phyloP scores from a whole-genome alignment of 2,888 invertebrate genomes.

The Hypena proboscidalis region DNA sequence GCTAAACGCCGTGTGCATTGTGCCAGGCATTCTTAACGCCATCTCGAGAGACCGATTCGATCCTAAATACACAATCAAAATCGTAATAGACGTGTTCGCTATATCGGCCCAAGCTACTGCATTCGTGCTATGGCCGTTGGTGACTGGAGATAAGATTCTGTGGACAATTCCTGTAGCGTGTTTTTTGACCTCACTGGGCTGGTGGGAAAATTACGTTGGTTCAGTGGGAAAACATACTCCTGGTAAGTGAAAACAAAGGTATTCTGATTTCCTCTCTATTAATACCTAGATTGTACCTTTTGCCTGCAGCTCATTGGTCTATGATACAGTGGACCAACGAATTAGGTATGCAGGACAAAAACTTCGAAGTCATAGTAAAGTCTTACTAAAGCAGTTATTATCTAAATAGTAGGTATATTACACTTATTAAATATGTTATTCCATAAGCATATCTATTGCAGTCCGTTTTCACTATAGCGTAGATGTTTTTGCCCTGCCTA shows the following conservation, averaged over 20 bases:
- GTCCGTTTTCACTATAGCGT: too few relatives aligned
- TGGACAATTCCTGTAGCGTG: slow-evolving; percentile 88
- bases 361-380: too few relatives aligned
- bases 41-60: slow-evolving; percentile 68
- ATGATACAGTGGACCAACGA: too few relatives aligned
- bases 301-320: too few relatives aligned
- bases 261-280: too few relatives aligned
- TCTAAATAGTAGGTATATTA: too few relatives aligned
- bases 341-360: too few relatives aligned
- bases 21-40: slow-evolving; percentile 91
- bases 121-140: slow-evolving; percentile 88
- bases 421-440: too few relatives aligned
- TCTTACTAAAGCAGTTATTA: too few relatives aligned
- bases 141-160: slow-evolving; percentile 74
- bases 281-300: too few relatives aligned
- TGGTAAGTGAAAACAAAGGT: slow-evolving; percentile 46
- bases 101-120: slow-evolving; percentile 87
- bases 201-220: slow-evolving; percentile 94
- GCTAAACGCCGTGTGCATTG: slow-evolving; percentile 92
- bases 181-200: slow-evolving; percentile 89
- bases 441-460: too few relatives aligned
- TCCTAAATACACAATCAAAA: slow-evolving; percentile 62
- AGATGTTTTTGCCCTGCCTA: too few relatives aligned
- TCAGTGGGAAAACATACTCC: slow-evolving; percentile 57
- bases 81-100: slow-evolving; percentile 85